phyloP scores from a whole-genome alignment of 2,888 invertebrate species.

The Sminthurides aquaticus region DNA sequence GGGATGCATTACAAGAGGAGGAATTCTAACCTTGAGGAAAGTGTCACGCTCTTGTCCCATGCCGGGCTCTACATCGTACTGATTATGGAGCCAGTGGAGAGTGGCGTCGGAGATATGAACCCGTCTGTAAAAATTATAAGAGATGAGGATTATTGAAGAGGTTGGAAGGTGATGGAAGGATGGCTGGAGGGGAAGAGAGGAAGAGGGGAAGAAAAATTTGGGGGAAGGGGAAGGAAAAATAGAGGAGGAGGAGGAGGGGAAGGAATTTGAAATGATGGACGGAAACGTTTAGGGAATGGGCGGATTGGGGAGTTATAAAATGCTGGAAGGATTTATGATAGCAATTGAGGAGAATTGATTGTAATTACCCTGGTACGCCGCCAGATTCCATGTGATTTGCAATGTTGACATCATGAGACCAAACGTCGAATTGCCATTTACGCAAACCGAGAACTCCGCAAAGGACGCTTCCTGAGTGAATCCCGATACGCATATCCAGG shows the following conservation, averaged over 20 bases:
- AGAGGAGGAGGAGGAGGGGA: too few relatives aligned
- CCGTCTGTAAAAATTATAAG: slow-evolving; percentile 63
- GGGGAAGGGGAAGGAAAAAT: too few relatives aligned
- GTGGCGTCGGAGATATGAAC: slow-evolving; percentile 94
- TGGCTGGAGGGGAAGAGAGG: too few relatives aligned
- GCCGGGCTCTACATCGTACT: slow-evolving; percentile 90
- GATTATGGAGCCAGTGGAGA: slow-evolving; percentile 70
- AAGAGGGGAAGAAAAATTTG: too few relatives aligned
- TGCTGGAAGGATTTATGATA: too few relatives aligned
- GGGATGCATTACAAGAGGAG: too few relatives aligned
- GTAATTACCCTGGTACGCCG: slow-evolving; percentile 81
- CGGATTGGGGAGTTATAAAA: too few relatives aligned
- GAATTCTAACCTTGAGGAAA: slow-evolving; percentile 61
- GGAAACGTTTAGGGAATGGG: too few relatives aligned
- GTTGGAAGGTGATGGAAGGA: too few relatives aligned
- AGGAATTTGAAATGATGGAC: too few relatives aligned
- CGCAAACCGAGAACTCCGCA: slow-evolving; percentile 89
- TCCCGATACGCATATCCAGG: slow-evolving; percentile 94
- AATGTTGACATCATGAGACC: slow-evolving; percentile 90
- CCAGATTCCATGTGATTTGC: slow-evolving; percentile 97
- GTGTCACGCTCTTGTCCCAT: slow-evolving; percentile 73
- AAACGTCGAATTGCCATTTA: slow-evolving; percentile 90
- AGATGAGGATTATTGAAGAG: too few relatives aligned
- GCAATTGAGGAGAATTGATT: background rate
- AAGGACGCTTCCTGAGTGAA: slow-evolving; percentile 90